These are phyloP conservation scores for Cyprinodon diabolis DNA, from an alignment of 2,797 vertebrate genomes.

Conservation along the genomic window DNA sequence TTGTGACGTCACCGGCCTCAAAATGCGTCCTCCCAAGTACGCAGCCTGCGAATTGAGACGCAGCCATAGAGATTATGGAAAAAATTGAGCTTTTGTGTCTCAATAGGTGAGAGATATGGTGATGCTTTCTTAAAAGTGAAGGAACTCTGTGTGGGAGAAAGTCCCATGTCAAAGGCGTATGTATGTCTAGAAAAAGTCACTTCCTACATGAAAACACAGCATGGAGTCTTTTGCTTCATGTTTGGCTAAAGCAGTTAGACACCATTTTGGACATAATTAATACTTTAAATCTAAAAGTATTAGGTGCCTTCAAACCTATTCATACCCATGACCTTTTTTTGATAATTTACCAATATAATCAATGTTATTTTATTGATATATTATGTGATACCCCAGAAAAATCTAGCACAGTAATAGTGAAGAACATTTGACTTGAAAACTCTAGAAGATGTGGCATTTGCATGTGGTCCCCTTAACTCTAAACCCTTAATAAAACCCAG, in stretches of 20 bases:
- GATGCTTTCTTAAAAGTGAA: constrained; percentile 26
- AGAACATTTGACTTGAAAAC: too few species aligned
- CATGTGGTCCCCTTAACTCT: not conserved
- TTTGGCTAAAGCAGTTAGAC: constrained; percentile 32
- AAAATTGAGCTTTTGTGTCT: constrained; percentile 26
- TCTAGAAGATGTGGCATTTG: not conserved
- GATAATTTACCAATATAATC: not conserved
- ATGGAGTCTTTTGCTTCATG: constrained; percentile 40
- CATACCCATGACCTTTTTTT: not conserved
- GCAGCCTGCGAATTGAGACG: too few species aligned
- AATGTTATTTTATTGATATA: not conserved
- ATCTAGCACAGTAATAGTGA: not conserved
- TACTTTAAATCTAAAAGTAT: not conserved
- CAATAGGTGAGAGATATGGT: constrained; percentile 18
- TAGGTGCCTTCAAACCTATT: not conserved
- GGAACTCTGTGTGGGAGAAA: constrained; percentile 25
- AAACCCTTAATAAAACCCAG: not conserved
- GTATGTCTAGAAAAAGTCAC: constrained; percentile 48
- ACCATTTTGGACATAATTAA: not conserved
- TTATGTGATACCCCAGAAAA: not conserved
- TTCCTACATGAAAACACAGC: constrained; percentile 54
- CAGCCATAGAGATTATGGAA: constrained; percentile 40
- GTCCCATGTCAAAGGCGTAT: constrained; percentile 29
- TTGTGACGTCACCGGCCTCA: too few species aligned
- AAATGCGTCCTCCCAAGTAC: too few species aligned